phyloP scores from a whole-genome alignment of 2,888 invertebrate genomes.

The Prenolepis imparis region DNA sequence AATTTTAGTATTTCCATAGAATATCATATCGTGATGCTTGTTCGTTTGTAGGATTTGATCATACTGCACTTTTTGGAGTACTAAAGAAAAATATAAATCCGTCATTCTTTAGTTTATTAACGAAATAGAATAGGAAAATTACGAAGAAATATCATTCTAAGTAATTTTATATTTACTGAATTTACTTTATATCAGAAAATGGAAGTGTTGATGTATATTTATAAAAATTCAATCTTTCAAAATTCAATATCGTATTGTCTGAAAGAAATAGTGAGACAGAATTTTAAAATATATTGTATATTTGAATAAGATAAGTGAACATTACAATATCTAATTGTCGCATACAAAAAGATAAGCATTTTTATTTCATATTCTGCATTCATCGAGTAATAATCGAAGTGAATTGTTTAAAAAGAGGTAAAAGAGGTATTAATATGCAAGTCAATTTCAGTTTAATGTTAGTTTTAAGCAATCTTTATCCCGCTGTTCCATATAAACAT shows the following conservation, averaged over 20 bases:
- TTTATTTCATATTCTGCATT: background rate
- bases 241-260: background rate
- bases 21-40: background rate
- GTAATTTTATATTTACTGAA: background rate
- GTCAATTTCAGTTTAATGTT: background rate
- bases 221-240: background rate
- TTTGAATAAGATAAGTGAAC: constrained; percentile 2
- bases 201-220: background rate
- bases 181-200: background rate
- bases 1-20: background rate
- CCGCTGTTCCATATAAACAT: too few species aligned
- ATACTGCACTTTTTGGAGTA: background rate
- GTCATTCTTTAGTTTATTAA: background rate
- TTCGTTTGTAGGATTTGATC: background rate
- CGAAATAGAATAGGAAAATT: background rate
- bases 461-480: too few species aligned
- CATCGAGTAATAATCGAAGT: background rate
- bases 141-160: background rate
- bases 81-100: background rate
- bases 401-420: background rate
- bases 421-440: background rate
- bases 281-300: background rate
- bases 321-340: background rate
- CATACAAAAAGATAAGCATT: background rate
- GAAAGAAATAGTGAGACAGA: background rate